A percentile compares a stretch with the other conserved stretches of the same genome.
phyloP scores from a whole-genome alignment of 2,797 vertebrate genomes.

The Chaunax sp. region DNA sequence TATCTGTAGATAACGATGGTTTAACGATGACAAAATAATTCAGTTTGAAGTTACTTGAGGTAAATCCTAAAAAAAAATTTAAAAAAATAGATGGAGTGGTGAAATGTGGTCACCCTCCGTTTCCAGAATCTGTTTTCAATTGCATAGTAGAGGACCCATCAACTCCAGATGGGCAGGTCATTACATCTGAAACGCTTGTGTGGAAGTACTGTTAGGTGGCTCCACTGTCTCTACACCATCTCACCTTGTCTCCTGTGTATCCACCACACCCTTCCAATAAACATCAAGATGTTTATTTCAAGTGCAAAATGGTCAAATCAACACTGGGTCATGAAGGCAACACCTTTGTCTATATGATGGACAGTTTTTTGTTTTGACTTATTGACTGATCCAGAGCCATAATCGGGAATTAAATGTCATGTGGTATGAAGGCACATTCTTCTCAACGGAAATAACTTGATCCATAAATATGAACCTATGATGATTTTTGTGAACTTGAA shows the following conservation, averaged over 20 bases:
- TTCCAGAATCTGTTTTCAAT: constrained; percentile 50
- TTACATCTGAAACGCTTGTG: constrained; percentile 63
- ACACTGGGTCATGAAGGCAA: no score
- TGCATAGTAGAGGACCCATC: constrained; percentile 33
- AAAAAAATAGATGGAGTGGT: constrained; percentile 2
- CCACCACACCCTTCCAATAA: constrained; percentile 34
- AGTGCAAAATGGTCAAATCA: constrained; percentile 24
- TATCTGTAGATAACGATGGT: not conserved
- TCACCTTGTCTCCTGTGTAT: constrained; percentile 9
- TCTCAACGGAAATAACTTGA: not conserved
- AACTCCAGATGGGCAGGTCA: constrained; percentile 57
- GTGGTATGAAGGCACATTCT: no score
- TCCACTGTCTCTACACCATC: not conserved
- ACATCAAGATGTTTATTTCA: constrained; percentile 30
- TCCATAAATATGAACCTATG: no score
- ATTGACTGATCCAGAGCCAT: not conserved
- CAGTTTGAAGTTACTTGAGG: not conserved
- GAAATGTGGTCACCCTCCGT: constrained; percentile 17
- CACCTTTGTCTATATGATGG: no score
- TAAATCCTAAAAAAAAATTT: not conserved
- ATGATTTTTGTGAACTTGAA: not conserved
- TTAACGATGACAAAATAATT: not conserved
- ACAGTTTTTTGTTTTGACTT: no score
- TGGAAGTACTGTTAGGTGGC: constrained; percentile 23
- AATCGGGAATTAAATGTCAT: constrained; percentile 3